Evolutionary conservation across 2,888 invertebrate species (phyloP).

Genomic region (Cheilosia grossa): DNA sequence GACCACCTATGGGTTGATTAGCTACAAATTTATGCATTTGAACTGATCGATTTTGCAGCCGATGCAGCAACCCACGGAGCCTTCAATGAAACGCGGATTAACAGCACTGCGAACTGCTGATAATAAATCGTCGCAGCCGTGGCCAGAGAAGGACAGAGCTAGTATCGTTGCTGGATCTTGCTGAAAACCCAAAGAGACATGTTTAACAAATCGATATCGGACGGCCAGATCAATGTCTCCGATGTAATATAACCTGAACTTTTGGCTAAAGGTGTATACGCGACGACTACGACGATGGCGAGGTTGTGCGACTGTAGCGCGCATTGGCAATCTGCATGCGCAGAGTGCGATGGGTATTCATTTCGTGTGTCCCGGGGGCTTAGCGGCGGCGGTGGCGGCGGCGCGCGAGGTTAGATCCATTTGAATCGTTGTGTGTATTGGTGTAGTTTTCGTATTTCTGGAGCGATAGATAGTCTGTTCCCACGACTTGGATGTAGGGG

Average conservation of each 20-base stretch:
- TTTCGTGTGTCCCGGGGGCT: conserved; percentile 66
- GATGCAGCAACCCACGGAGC: conserved; percentile 25
- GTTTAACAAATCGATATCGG: conserved; percentile 77
- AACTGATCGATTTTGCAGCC: conserved; percentile 69
- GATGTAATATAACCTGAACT: conserved; percentile 71
- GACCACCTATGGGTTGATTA: conserved; percentile 75
- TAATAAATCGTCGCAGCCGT: conserved; percentile 64
- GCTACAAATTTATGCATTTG: conserved; percentile 75
- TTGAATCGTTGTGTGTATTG: conserved; percentile 55
- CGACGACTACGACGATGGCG: conserved; percentile 4
- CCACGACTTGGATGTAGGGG: conserved; percentile 66
- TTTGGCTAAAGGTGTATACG: conserved; percentile 57
- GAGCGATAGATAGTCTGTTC: conserved; percentile 70
- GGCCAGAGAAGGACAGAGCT: conserved; percentile 31
- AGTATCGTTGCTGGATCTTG: conserved; percentile 70
- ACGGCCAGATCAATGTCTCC: conserved; percentile 76
- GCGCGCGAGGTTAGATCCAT: conserved; percentile 64
- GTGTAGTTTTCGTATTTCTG: conserved; percentile 67
- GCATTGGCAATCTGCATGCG: conserved; percentile 63
- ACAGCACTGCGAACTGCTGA: conserved; percentile 60
- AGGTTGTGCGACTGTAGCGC: conserved; percentile 25
- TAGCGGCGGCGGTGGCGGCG: conserved; percentile 40
- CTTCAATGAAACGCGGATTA: conserved; percentile 67
- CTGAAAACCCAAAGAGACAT: conserved; percentile 75
- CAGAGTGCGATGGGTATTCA: conserved; percentile 62